Base-by-base conservation (phyloP, 2,888 invertebrate species). In the Ophion costatus region DNA sequence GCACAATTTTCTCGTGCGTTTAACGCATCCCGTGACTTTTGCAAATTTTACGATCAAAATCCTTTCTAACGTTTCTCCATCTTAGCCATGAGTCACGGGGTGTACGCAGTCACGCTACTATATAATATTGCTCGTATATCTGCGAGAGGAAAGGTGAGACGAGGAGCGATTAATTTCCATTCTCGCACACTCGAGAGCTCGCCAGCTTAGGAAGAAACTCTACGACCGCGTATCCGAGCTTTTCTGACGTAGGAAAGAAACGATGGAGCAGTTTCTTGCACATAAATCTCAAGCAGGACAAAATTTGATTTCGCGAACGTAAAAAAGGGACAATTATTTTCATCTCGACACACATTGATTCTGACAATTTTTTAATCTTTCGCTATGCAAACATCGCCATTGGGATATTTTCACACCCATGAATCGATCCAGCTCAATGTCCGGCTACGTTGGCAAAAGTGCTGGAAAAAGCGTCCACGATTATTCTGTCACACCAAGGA, bases 1-100 rank as follows among this genome's bases (percentile, higher is more conserved):
- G 82, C 80, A 79, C 56, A 64, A 82, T 81, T 70, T 70, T 59
- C 74, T 73, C n/a, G 17, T 66, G 45, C 73, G 64, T 75, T 81
- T 51, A 69, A 76, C 59, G 10, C 76, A 77, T 76, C 59, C n/a
- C 67, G n/a, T 29, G 67, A 45, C 42, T 61, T 33, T 51, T 66
- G 71, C 51, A 61, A 33, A n/a, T 61, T 64, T 79, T 22, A 74
- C 78, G 56, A 78, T 82, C 64, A 42, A 63, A 56, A 64, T 70
- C 64, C 42, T 57, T 70, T 51, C 42, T 33, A 20, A 75, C 56
- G 69, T 45, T 38, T 61, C 29, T 20, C 14, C 45, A 22, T 45
- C 22, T 45, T 51, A 22, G 57, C 45, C 33, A 22, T 73, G 66
- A 73, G 51, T 71, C 82, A 82, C 59, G 22, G 29, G 59, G 64